Evolutionary conservation across 2,888 invertebrate genomes (phyloP), one percentile per base, ranked within the genome.

Genomic region (Drosophila yooni): DNA sequence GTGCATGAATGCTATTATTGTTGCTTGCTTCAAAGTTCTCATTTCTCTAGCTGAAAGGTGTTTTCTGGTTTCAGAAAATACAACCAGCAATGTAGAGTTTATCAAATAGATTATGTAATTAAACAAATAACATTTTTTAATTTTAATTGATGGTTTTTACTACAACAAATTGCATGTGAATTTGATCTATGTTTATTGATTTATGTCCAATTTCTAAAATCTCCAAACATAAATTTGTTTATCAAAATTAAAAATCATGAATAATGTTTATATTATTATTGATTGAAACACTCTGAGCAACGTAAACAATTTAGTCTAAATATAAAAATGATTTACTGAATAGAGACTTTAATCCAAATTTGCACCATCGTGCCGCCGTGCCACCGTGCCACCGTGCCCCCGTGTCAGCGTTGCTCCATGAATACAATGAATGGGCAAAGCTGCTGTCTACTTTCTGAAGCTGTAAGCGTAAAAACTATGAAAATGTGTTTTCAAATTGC

Each of bases 401-500:
- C 13, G 38, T 50, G 13, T 13, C 18, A 31, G 21, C 21, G 21
- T 21, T 29, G 18, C 51, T 31, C 46, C 58, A 73, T 66, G 69
- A 76, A 70, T 58, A 66, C 75, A 69, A 72, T 79, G 74, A 64
- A 69, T 72, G 60, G 57, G 70, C 38, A 70, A 73, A 70, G 63
- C 67, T 65, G 67, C 46, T 65, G 68, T 71, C 75, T 74, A 77
- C 65, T 80, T 70, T 51, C 50, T 7, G 50, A 59, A 58, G 48
- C 67, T 77, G 63, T 74, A 78, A 63, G 79, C 72, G 74, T 64
- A 73, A 73, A 86, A 84, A 88, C 87, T 87, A 84, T 79, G 87
- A 87, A 89, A 89, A 88, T 87, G 84, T 83, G 82, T 79, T 79
- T 82, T 79, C 78, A 87, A 87, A 88, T 88, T 84, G 84, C 87